Conservation (phyloP, 2,113 vertebrate genomes). For the Bolborhynchus lineola region DNA sequence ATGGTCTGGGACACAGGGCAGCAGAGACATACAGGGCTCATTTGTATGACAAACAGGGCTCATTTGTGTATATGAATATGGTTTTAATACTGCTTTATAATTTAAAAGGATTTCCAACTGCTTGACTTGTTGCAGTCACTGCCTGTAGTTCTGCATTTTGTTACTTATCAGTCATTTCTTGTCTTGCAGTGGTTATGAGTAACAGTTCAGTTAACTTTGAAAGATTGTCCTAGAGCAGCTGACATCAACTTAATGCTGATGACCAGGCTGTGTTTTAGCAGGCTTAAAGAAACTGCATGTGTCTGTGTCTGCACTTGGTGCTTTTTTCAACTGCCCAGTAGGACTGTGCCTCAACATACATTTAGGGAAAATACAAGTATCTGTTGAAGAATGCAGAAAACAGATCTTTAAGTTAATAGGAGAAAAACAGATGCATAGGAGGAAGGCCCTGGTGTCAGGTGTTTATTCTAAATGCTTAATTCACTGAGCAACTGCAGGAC, state of each 20-base stretch:
- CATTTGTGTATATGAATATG: fast-evolving
- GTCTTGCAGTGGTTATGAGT: neutral
- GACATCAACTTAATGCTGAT: neutral
- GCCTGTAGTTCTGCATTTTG: neutral
- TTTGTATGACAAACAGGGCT: neutral
- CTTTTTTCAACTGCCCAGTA: neutral
- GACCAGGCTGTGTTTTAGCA: neutral
- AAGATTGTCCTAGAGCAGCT: neutral
- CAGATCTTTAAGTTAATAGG: neutral
- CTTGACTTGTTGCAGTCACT: neutral
- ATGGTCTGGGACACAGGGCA: neutral
- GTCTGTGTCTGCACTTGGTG: neutral
- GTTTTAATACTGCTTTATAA: neutral
- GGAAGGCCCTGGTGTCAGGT: neutral
- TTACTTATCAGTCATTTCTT: fast-evolving
- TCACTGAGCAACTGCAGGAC: neutral
- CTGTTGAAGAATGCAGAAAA: neutral
- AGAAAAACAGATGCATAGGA: neutral
- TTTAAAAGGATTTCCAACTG: neutral
- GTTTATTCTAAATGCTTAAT: neutral
- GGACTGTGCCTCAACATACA: neutral
- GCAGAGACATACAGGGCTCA: neutral
- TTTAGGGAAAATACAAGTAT: neutral
- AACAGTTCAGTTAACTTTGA: neutral
- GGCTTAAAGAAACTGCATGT: neutral